Evolutionary conservation across 2,113 vertebrate genomes (phyloP).

Genomic region (Pagrus major): DNA sequence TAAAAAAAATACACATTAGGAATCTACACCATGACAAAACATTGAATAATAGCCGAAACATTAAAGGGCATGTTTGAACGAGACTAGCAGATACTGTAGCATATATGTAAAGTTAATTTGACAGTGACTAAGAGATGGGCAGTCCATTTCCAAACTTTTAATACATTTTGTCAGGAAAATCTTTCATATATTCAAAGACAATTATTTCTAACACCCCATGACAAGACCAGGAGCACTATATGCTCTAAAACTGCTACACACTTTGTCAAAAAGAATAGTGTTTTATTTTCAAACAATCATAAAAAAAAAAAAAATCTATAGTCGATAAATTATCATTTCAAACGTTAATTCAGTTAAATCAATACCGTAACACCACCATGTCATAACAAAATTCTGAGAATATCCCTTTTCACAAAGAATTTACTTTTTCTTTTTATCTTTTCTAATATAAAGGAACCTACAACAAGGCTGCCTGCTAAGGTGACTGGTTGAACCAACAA

Average conservation of each 20-base stretch:
- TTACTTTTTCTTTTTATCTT: no score
- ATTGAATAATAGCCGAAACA: not conserved
- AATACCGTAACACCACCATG: not conserved
- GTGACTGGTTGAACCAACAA: not conserved
- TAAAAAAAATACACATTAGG: not conserved
- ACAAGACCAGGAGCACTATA: not conserved
- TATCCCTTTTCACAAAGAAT: not conserved
- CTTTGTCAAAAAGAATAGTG: not conserved
- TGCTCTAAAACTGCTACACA: not conserved
- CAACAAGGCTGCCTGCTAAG: not conserved
- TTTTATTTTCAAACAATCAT: not conserved
- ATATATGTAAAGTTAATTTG: not conserved
- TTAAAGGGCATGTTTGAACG: not conserved
- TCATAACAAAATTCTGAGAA: not conserved
- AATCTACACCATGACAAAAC: not conserved
- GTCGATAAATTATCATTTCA: not conserved
- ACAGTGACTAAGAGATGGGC: not conserved
- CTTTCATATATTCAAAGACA: no score
- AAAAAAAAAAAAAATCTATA: not conserved
- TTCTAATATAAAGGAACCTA: not conserved
- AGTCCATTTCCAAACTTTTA: not conserved
- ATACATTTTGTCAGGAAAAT: not conserved
- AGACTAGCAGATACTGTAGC: not conserved
- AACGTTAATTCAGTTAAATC: not conserved
- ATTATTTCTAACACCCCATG: not conserved